Evolutionary conservation across 2,888 invertebrate genomes (phyloP), one percentile per base, ranked within the genome.

Genomic region (Meganola albula): DNA sequence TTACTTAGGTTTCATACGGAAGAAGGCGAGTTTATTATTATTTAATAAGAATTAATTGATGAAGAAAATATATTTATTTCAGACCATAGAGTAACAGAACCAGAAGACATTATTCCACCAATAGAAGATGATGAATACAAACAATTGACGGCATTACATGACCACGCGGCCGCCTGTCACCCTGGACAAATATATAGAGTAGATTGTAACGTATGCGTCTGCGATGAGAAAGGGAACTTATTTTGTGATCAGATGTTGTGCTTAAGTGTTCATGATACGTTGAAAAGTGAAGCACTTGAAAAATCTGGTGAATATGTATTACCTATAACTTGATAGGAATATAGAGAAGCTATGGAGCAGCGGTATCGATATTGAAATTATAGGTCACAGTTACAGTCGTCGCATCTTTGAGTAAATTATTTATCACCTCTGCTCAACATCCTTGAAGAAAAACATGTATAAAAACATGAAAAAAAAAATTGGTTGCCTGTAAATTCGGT

Each of bases 161-260:
- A 70, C 35, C 27, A 55, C 5, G 53, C 68, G 0, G 27, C 53
- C 0, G 40, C 57, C 3, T 83, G 84, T 27, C 39, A 37, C 0
- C 63, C 74, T 0, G 74, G 75, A 0, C 54, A 34, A 2, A 44
- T 45, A 0, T 82, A 80, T 38, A 45, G 29, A 7, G 63, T 82
- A 1, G 60, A 62, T 21, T 84, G 84, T 40, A 82, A 84, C 32
- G 24, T 39, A 0, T 84, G 84, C 38, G 10, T 69, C 1, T 84
- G 84, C 28, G 36, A 61, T 2, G 40, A 57, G 1, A 53, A 42
- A 3, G 42, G 42, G 1, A 71, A 74, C 25, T 54, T 83, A 1
- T 10, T 65, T 0, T 83, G 83, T 24, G 59, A 63, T 1, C 43
- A 53, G 1, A 39, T 54, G n/a, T 38, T 74, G 8, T 84, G 84